Evolutionary conservation across 2,888 invertebrate species (phyloP).

Genomic region (Cyaniris semiargus): DNA sequence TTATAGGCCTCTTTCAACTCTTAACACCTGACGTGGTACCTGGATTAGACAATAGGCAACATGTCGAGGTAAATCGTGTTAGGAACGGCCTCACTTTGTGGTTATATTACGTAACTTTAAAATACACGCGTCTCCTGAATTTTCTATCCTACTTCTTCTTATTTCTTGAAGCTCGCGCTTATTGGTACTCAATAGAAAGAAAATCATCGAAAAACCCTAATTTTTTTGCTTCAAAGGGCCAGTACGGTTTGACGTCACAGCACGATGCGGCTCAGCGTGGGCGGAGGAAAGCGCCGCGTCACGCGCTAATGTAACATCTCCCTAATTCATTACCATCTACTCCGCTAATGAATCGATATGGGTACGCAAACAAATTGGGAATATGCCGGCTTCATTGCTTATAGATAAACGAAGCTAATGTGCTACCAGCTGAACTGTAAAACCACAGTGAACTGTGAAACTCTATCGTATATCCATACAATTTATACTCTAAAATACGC

Average conservation of each 20-base stretch:
- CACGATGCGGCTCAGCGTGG: not conserved
- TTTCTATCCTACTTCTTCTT: too few relatives aligned
- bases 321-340: slow-evolving; percentile 5
- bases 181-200: too few relatives aligned
- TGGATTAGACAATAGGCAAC: too few relatives aligned
- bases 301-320: not conserved
- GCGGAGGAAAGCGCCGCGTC: not conserved
- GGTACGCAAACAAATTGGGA: not conserved
- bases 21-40: too few relatives aligned
- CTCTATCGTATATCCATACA: not conserved
- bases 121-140: too few relatives aligned
- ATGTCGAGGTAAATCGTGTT: too few relatives aligned
- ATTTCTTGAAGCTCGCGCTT: too few relatives aligned
- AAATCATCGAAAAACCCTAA: not conserved
- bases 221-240: not conserved
- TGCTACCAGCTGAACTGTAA: not conserved
- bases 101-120: too few relatives aligned
- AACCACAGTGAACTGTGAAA: not conserved
- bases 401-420: not conserved
- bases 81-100: too few relatives aligned
- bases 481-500: too few relatives aligned
- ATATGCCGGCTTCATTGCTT: not conserved
- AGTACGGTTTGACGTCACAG: not conserved
- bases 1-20: too few relatives aligned
- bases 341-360: slow-evolving; percentile 10